These are phyloP conservation scores for Blastobasis lacticolella DNA, from an alignment of 2,888 invertebrate species.

Conservation along the genomic window DNA sequence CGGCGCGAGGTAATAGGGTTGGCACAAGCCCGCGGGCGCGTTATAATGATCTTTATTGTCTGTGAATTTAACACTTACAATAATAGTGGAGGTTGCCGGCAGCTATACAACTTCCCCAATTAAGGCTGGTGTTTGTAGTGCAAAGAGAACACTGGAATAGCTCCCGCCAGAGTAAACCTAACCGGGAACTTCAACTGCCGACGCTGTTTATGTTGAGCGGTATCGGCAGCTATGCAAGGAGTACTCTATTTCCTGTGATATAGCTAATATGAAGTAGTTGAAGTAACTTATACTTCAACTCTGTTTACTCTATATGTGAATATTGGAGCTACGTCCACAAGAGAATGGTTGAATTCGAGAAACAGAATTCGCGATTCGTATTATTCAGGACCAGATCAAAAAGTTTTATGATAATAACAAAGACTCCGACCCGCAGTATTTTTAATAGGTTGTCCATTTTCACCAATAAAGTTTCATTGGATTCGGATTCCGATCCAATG, in stretches of 20 bases:
- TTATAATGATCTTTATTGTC: constrained; percentile 58
- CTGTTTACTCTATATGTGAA: not conserved
- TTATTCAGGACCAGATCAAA: no score
- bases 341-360: not conserved
- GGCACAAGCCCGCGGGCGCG: constrained; percentile 33
- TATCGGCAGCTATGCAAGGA: constrained; percentile 2
- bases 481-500: no score
- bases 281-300: not conserved
- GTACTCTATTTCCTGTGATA: not conserved
- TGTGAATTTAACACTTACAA: constrained; percentile 40
- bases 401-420: no score
- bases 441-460: no score
- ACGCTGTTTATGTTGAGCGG: not conserved
- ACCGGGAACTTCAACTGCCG: constrained; percentile 3
- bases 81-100: constrained; percentile 18
- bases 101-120: constrained; percentile 29
- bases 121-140: constrained; percentile 29
- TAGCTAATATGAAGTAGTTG: not conserved
- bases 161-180: not conserved
- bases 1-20: constrained; percentile 33
- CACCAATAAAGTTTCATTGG: no score
- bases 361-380: not conserved
- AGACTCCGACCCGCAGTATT: no score
- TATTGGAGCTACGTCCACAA: not conserved
- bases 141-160: constrained; percentile 19